Evolutionary conservation across 1,140 invertebrate genomes (phyloP), one percentile per base, ranked within the genome.

Genomic region (Cepaea nemoralis): DNA sequence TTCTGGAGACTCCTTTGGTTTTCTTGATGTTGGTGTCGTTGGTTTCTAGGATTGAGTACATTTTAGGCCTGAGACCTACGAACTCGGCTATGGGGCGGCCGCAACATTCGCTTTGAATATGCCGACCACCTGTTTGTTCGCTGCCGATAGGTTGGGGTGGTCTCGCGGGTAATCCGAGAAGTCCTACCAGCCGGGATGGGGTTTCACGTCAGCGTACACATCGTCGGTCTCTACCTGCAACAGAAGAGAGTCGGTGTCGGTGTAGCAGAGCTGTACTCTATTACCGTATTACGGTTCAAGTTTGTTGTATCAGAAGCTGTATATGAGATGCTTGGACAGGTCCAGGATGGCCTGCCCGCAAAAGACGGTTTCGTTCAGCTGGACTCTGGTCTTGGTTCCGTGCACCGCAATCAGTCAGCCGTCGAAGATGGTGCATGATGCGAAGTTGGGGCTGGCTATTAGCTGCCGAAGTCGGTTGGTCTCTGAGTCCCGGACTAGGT

Each of bases 31-130:
- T n/a, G n/a, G 50, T 19, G 3, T 24, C 50, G 50, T 2, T 24
- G 2, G 50, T 24, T 19, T 55, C 19, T 22, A 55, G 50, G 50
- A 55, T 76, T 0, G 76, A 83, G 39, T 80, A 91, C 84, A 92
- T 89, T 87, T 93, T 93, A n/a, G 90, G 83, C 77, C 87, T 84
- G 69, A 92, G 77, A 14, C 90, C 91, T 66, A 92, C 77, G 88
- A 90, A 93, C 85, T 91, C 87, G 16, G 69, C 83, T 75, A 93
- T 88, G 8, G 42, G 42, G 8, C 42, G 42, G 42, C 42, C 42
- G 19, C 42, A 45, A 19, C 42, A 45, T 45, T 45, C 42, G 19
- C 42, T 45, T 45, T 45, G 8, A 45, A 45, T 19, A 10, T 45
- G 42, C 19, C 8, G 42, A 45, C 42, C 8, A 45, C 42, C 42